Base-by-base conservation (phyloP, 2,113 vertebrate genomes). In the Sinocyclocheilus anshuiensis region DNA sequence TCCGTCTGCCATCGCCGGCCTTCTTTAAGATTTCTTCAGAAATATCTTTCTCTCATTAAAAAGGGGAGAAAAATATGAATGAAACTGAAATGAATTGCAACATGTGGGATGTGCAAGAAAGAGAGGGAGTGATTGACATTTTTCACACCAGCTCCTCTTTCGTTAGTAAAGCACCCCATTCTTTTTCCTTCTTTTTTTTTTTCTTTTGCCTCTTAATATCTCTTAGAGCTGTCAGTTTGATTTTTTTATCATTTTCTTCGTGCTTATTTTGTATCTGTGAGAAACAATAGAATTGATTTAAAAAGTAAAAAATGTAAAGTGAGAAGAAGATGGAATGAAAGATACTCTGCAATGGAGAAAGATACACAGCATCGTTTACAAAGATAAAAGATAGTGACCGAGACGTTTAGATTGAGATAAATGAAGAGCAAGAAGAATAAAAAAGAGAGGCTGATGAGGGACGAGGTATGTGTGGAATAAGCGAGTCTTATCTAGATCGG, bases 401-500 rank as follows among this genome's bases (percentile, higher is more conserved):
- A 67, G 39, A 53, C 0, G 36, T 83, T 75, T 81, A 81, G 22
- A 85, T n/a, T 77, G 13, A 42, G n/a, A 65, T 69, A 78, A 29
- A 83, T 33, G 59, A 24, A 55, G 55, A 79, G 75, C 77, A 10
- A 78, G 36, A 45, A 48, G 77, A 65, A 18, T 18, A 67, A 76
- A 63, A 45, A 22, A 45, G 15, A 77, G 11, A 33, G 57, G 59
- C n/a, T 24, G 50, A 57, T 55, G 87, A 86, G 63, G 36, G 84
- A 82, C 87, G 80, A 59, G 78, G 84, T 87, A 42, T 87, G 80
- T 55, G 77, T 81, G 78, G 55, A 71, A 65, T 29, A 82, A 89
- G 83, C 42, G 50, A 81, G 24, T 36, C 59, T 84, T 87, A 84
- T 87, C 81, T 65, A 55, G 77, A 71, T 81, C 45, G 53, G 81